These are phyloP conservation scores for Balearica regulorum DNA, from an alignment of 2,797 vertebrate genomes.

Conservation along the genomic window DNA sequence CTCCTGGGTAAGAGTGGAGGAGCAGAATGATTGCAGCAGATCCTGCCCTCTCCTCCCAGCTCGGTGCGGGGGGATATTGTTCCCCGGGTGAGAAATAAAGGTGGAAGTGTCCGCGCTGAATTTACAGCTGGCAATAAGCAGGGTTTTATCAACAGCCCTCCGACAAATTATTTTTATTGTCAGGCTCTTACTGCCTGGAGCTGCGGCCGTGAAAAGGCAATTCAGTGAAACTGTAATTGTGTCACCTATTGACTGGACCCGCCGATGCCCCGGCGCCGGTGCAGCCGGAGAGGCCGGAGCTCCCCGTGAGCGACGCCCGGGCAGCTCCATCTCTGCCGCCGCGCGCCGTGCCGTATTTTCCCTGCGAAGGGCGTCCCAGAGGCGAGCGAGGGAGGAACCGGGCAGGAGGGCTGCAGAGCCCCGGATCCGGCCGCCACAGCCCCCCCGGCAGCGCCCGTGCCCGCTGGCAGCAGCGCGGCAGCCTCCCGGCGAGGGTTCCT, in stretches of 20 bases:
- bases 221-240: neutral
- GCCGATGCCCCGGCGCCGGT: accelerated
- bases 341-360: accelerated
- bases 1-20: neutral
- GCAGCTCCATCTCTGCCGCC: neutral
- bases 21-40: neutral
- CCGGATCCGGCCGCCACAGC: accelerated
- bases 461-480: accelerated
- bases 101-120: slow-evolving; percentile 42
- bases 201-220: neutral
- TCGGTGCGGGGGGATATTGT: neutral
- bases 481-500: accelerated
- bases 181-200: slow-evolving; percentile 16
- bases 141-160: slow-evolving; percentile 52
- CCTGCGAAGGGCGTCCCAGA: accelerated
- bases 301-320: accelerated
- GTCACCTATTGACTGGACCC: neutral
- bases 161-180: slow-evolving; percentile 63
- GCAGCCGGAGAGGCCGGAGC: neutral
- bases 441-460: neutral
- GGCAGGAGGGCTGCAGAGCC: neutral
- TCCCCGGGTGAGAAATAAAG: slow-evolving; percentile 63
- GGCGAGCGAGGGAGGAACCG: accelerated
- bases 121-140: slow-evolving; percentile 70
- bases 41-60: neutral